These are phyloP conservation scores for Lycopodina hypogea DNA, from an alignment of 37 sponge, comb jelly and placozoan species.

Conservation along the genomic window DNA sequence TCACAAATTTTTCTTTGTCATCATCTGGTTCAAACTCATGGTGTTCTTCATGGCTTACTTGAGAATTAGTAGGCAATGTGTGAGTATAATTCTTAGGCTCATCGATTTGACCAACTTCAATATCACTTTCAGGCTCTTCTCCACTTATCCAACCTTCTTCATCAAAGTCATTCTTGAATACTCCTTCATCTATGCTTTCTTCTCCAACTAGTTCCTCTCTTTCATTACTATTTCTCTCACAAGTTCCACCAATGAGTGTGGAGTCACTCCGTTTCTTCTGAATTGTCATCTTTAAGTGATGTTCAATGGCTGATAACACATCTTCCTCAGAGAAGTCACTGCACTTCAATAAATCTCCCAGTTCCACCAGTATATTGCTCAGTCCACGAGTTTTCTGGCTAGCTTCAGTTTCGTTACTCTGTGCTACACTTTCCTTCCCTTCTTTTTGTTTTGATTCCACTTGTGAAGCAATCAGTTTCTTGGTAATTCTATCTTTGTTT, in stretches of 20 bases:
- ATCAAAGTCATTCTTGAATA: neutral
- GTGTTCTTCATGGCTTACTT: no score
- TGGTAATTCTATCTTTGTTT: constrained; percentile 21
- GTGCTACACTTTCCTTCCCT: neutral
- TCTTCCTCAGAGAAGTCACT: constrained; percentile 19
- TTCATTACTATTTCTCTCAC: neutral
- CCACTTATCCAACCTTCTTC: neutral
- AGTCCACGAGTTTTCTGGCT: constrained; percentile 7
- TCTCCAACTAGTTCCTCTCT: neutral
- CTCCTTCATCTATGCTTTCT: neutral
- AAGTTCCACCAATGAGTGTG: neutral
- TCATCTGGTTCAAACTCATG: no score
- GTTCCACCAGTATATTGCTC: constrained; percentile 32
- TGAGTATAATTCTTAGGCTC: no score
- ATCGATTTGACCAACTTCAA: neutral
- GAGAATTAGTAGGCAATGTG: no score
- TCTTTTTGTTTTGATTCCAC: neutral
- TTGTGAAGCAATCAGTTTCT: constrained; percentile 11
- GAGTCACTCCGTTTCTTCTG: neutral
- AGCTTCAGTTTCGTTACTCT: neutral
- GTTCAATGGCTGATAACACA: constrained; percentile 36
- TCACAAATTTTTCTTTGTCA: no score
- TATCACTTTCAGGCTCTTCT: neutral
- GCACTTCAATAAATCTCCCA: constrained; percentile 16
- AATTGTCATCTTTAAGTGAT: constrained; percentile 24